Base-by-base conservation (phyloP, 2,888 invertebrate genomes). In the Coleophora deauratella region DNA sequence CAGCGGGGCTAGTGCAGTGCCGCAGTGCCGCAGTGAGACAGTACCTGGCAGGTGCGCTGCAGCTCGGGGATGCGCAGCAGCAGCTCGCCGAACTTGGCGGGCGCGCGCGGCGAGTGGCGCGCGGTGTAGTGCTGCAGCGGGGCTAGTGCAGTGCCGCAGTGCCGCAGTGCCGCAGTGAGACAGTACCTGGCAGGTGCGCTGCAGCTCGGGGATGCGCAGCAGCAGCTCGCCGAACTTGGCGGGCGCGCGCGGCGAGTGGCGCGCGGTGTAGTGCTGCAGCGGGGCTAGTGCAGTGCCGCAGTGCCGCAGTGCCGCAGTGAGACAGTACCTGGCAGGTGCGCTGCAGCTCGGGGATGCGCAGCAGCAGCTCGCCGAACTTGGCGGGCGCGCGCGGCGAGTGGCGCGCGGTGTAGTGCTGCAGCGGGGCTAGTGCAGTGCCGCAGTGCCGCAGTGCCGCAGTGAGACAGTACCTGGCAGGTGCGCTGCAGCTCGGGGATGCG, bases 171-270 rank as follows among this genome's bases (percentile, higher is more conserved):
- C n/a, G 33, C 11, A 3, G 33, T 12, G 33, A 3, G 11, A 2
- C 3, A 2, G 9, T 64, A 95, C 93, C 88, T 96, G 96, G 78
- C 97, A 33, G 9, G 3, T 33, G 12, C 33, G 88, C 72, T 96
- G 93, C 52, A 96, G 85, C 78, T 96, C 95, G 31, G 95, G 94
- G 74, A 96, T 93, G 60, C 95, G 88, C 43, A 96, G 84, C 44
- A 96, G 81, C 36, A 96, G 79, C 78, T 95, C 95, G 33, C 97
- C 97, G 71, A 97, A 97, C 86, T 98, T 98, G 55, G 96, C 94
- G 38, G 97, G 96, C 73, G 93, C 92, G 54, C 95, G 94, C n/a
- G 96, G 95, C 31, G 8, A n/a, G n/a, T 31, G 10, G 2, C 2
- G 2, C 2, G n/a, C 9, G 31, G n/a, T n/a, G n/a, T 31, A 31